Base-by-base conservation (phyloP, 2,888 invertebrate genomes). In the Sarcophaga subvicina region DNA sequence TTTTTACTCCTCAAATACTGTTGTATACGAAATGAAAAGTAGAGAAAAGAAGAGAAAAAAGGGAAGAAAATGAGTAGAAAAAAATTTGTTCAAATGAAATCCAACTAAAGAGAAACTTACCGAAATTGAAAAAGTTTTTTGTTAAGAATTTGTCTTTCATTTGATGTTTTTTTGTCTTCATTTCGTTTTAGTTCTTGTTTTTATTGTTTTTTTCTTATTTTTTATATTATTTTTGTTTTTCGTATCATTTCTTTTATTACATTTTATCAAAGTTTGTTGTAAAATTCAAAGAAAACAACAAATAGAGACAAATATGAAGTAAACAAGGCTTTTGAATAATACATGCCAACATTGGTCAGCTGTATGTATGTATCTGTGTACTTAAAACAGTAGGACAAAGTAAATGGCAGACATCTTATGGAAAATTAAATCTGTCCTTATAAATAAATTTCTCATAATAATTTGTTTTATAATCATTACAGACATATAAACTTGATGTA, bases 91-190 rank as follows among this genome's bases (percentile, higher is more conserved):
- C 47, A 71, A 76, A 71, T 76, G 37, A 79, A 79, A 76, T 76
- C 78, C 76, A 79, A 81, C 71, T 79, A 71, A 78, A 71, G 69
- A 49, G 66, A 82, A 87, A 84, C 81, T 82, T 81, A 84, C 70
- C 78, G 71, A 87, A 87, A 87, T 87, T 83, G 84, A 62, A 84
- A 87, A 87, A 87, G 81, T 87, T 87, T 81, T 37, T 70, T 84
- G 66, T 81, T 63, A 84, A 82, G 81, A 87, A 83, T 81, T 83
- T 83, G 72, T 83, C 75, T 79, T 76, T 82, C 78, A 81, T 86
- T 81, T 71, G 80, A 83, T 54, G 37, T 60, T 62, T 47, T 66
- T 72, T 67, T 72, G 37, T 69, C 45, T 37, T 69, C 67, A 62
- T 72, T 80, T 75, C 20, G 75, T 45, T 70, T 14, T 25, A 8